These are phyloP conservation scores for Gyrodactylus bullatarudis DNA, from an alignment of 1,140 invertebrate genomes.

Conservation along the genomic window DNA sequence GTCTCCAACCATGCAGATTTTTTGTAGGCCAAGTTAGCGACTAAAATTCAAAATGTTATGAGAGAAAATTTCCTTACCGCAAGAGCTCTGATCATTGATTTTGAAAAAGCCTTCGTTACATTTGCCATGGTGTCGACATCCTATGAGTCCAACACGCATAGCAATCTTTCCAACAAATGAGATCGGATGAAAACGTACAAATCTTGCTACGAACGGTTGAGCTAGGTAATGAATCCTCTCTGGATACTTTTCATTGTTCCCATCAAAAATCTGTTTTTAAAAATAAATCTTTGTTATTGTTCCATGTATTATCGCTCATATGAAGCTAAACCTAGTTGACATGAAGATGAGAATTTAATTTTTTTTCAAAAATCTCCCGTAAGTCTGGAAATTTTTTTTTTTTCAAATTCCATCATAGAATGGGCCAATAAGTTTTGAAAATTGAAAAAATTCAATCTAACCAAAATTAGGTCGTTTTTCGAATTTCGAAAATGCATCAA, in stretches of 20 bases:
- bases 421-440: no score
- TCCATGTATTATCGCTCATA: no score
- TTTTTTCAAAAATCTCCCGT: no score
- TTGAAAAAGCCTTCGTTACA: conserved; percentile 24
- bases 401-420: no score
- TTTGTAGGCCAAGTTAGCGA: conserved; percentile 25
- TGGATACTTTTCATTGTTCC: conserved; percentile 25
- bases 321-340: no score
- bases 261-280: conserved; percentile 23
- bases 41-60: conserved; percentile 13
- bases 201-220: conserved; percentile 24
- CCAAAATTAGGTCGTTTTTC: no score
- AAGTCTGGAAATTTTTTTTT: no score
- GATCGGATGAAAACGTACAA: conserved; percentile 24
- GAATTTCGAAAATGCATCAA: no score
- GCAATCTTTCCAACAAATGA: conserved; percentile 24
- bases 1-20: conserved; percentile 25
- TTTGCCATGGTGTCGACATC: conserved; percentile 23
- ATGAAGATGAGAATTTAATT: no score
- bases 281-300: not conserved
- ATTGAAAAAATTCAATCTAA: no score
- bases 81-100: conserved; percentile 23
- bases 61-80: conserved; percentile 17
- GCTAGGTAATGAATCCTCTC: conserved; percentile 25
- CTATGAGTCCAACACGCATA: conserved; percentile 24